A percentile compares a stretch with the other conserved stretches of the same genome.
Conservation (phyloP, 23 tunicate species). For the Trididemnum miniatum region DNA sequence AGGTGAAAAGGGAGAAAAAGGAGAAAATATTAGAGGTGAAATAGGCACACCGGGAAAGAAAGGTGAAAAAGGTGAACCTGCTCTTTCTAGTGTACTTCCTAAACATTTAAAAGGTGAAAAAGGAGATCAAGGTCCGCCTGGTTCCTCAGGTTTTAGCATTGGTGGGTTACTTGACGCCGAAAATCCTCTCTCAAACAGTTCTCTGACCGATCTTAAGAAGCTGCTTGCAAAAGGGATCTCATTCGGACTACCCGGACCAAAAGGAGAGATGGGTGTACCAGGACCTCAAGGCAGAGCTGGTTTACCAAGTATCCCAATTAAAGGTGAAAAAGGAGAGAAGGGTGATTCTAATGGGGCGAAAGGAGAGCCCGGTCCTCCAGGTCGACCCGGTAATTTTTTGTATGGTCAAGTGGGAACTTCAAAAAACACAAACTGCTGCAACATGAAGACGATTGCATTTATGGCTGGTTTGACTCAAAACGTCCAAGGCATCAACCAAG, state of each 20-base stretch:
- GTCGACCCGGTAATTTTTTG: slow-evolving; percentile 37
- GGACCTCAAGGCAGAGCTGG: slow-evolving; percentile 35
- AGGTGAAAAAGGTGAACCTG: background rate
- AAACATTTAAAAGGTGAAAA: slow-evolving; percentile 53
- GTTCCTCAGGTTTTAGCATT: slow-evolving; percentile 57
- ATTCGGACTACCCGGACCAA: slow-evolving; percentile 33
- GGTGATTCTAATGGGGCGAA: slow-evolving; percentile 53
- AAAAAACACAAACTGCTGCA: slow-evolving; percentile 30
- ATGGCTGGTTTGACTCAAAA: slow-evolving; percentile 90
- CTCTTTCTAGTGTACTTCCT: background rate
- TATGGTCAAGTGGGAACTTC: background rate
- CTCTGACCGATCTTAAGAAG: slow-evolving; percentile 6
- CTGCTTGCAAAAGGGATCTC: slow-evolving; percentile 38
- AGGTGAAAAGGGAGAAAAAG: slow-evolving; percentile 55
- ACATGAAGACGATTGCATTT: slow-evolving; percentile 68
- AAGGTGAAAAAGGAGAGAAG: slow-evolving; percentile 42
- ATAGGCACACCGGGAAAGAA: background rate
- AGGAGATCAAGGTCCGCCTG: slow-evolving; percentile 66
- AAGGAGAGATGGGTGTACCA: slow-evolving; percentile 34
- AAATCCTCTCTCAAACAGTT: background rate
- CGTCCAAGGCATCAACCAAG: slow-evolving; percentile 69
- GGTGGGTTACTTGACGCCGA: slow-evolving; percentile 49
- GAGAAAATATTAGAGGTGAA: slow-evolving; percentile 50
- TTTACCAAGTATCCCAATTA: slow-evolving; percentile 3
- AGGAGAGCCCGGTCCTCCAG: slow-evolving; percentile 82